Evolutionary conservation across 2,113 vertebrate genomes (phyloP).

Genomic region (Boulengeromyrus knoepffleri): DNA sequence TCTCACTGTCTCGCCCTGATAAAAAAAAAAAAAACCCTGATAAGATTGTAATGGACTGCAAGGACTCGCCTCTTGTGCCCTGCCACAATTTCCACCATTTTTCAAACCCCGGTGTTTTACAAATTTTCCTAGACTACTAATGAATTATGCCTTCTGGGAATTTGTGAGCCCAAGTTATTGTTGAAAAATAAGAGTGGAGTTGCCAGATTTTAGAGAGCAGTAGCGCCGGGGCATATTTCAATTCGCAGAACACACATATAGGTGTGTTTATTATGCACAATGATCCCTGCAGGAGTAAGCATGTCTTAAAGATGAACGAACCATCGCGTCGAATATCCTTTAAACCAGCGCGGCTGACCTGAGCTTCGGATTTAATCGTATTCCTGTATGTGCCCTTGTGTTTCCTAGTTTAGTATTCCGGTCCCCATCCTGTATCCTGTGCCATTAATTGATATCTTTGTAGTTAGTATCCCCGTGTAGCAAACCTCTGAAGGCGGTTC

Average conservation of each 20-base stretch:
- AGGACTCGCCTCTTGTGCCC: background rate
- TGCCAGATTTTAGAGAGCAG: background rate
- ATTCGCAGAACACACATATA: background rate
- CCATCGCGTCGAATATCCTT: background rate
- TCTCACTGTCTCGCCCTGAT: background rate
- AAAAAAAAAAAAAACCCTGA: background rate
- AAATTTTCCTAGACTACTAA: background rate
- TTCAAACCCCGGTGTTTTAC: background rate
- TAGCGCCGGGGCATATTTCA: background rate
- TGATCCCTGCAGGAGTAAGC: background rate
- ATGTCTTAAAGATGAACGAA: background rate
- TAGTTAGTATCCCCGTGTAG: background rate
- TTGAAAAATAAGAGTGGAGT: background rate
- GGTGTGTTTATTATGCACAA: slow-evolving; percentile 1
- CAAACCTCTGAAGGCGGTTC: background rate
- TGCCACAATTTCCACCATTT: background rate
- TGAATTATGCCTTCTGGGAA: slow-evolving; percentile 4
- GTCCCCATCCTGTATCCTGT: background rate
- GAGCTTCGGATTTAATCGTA: background rate
- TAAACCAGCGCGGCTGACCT: background rate
- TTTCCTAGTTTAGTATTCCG: background rate
- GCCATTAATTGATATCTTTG: background rate
- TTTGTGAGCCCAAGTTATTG: background rate
- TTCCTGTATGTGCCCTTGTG: background rate
- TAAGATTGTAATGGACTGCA: background rate